A percentile compares a stretch with the other conserved stretches of the same genome.
phyloP scores from a whole-genome alignment of 2,113 vertebrate genomes.

The Orycteropus afer region DNA sequence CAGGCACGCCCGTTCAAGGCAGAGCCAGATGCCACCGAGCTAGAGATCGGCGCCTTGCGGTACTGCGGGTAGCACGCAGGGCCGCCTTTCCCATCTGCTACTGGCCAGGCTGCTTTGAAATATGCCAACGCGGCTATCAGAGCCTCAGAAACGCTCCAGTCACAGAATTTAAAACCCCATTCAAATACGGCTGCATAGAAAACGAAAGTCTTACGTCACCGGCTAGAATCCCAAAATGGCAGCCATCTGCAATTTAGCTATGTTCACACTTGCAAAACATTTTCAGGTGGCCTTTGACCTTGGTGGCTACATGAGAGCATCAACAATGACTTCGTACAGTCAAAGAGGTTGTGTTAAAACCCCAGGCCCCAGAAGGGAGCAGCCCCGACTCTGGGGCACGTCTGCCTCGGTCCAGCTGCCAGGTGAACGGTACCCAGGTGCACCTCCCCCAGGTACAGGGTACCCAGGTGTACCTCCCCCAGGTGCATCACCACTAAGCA shows the following conservation, averaged over 20 bases:
- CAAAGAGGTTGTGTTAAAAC: accelerated
- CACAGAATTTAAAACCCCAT: neutral
- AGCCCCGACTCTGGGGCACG: accelerated
- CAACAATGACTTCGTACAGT: accelerated
- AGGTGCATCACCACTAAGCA: no score
- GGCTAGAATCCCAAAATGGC: neutral
- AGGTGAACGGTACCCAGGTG: neutral
- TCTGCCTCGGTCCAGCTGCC: no score
- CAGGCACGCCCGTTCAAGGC: neutral
- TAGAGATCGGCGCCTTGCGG: accelerated
- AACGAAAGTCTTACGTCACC: neutral
- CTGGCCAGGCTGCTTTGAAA: accelerated
- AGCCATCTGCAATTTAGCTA: neutral
- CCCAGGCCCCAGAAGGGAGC: neutral
- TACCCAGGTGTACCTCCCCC: neutral
- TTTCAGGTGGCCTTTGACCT: neutral
- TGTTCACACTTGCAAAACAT: neutral
- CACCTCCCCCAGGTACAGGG: neutral
- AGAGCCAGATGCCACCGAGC: accelerated
- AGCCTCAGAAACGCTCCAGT: neutral
- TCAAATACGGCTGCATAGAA: accelerated
- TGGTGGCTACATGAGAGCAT: neutral
- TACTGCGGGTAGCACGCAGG: accelerated
- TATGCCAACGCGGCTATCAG: neutral
- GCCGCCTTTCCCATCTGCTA: accelerated